Base-by-base conservation (phyloP, 2,888 invertebrate species). In the Leucophenga montana region DNA sequence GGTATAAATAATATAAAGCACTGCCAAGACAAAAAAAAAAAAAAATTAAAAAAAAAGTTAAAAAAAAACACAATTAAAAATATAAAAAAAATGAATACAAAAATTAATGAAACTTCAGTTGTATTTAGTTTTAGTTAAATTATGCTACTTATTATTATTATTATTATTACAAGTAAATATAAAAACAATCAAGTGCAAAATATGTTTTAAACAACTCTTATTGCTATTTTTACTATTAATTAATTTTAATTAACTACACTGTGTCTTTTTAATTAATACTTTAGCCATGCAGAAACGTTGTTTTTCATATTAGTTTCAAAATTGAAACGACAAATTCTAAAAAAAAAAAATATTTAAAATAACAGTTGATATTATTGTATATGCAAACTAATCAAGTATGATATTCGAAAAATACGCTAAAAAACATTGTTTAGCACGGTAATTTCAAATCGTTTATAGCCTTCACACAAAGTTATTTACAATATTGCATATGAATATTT, bases 121-220 rank as follows among this genome's bases (percentile, higher is more conserved):
- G 8, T 39, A 39, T 75, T 73, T 72, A 75, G 72, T 72, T 75
- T 72, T 66, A 53, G 71, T 72, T 72, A 68, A 69, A 72, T 69
- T 71, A 72, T 69, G 16, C n/a, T 22, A 33, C 13, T 18, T 16
- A 11, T 16, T 68, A 68, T 61, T n/a, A 61, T 18, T 16, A 11
- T 16, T 68, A 68, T 61, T n/a, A 61, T 31, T 67, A 70, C 59
- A 70, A 76, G 62, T 53, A n/a, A 65, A 44, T 22, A n/a, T 27
- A 56, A 72, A 74, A 70, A 76, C 76, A 76, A 70, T 71, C 71
- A 80, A 82, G 85, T 85, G 82, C 82, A 82, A 82, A 82, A 84
- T 85, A 82, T 83, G 82, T 82, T 82, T 80, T 76, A 80, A 85
- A 82, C 82, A 84, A 78, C 18, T n/a, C n/a, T 56, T 18, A 27